A percentile compares a stretch with the other conserved stretches of the same genome.
phyloP scores from a whole-genome alignment of 1,140 invertebrate species.

The Macrobrachium rosenbergii region DNA sequence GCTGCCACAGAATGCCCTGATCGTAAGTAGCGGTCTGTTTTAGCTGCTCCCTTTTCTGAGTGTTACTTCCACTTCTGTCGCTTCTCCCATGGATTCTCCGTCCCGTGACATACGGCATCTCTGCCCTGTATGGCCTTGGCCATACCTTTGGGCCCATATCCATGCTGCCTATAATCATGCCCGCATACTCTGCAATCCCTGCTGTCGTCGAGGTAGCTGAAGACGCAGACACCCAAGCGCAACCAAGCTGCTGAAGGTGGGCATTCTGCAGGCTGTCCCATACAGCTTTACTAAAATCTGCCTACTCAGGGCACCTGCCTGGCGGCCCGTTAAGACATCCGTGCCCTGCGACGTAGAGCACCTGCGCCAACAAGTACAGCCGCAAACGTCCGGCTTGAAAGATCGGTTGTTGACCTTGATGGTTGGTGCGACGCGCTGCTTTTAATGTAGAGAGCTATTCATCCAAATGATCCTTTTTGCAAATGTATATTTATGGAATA shows the following conservation, averaged over 20 bases:
- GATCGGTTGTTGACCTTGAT: no score
- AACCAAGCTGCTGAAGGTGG: conserved; percentile 13
- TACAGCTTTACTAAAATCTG: conserved; percentile 14
- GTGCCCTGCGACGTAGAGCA: no score
- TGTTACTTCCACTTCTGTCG: neutral
- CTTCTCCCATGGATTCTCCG: conserved; percentile 25
- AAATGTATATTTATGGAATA: no score
- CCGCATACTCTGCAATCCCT: conserved; percentile 6
- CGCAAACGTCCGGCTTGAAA: no score
- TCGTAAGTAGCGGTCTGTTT: conserved; percentile 22
- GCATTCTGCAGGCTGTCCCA: conserved; percentile 30
- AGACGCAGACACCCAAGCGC: no score
- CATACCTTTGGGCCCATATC: neutral
- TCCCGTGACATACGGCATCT: conserved; percentile 22
- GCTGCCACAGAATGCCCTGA: conserved; percentile 19
- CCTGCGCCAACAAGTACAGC: no score
- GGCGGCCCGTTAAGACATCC: no score
- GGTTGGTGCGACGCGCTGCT: no score
- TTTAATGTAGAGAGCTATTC: no score
- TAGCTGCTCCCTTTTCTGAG: neutral
- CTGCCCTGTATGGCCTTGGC: neutral
- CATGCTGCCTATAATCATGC: conserved; percentile 11
- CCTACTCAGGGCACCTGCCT: no score
- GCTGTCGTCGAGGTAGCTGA: conserved; percentile 6
- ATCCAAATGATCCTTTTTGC: no score